Evolutionary conservation across 2,113 vertebrate genomes (phyloP), one percentile per base, ranked within the genome.

Genomic region (Zeus faber): DNA sequence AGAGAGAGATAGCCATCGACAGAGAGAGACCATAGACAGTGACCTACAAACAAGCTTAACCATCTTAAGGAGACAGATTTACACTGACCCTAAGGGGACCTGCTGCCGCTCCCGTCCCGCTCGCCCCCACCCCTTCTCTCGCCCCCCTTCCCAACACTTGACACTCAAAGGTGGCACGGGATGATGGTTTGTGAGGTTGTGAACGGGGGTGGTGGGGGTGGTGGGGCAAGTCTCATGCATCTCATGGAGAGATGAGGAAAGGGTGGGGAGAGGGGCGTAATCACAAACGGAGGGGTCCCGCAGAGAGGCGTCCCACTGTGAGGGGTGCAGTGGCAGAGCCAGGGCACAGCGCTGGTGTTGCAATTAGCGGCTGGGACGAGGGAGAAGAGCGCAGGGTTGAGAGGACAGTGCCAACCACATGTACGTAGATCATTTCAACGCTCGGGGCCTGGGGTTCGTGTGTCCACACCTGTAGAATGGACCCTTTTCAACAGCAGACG

Each of bases 11-110:
- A 72, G 50, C 39, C 33, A 40, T 41, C 2, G 17, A 39, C 18
- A 65, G 75, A 24, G 63, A 59, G 62, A 37, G 68, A 5, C 11
- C 4, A 31, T 25, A 43, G 29, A 26, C 37, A 35, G 68, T 80
- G 79, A 87, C 67, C 80, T 65, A 78, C 53, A 81, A 84, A 83
- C 77, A 77, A 77, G 62, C 64, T 41, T 44, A 65, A 77, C 52
- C 43, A 41, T 69, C 69, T 59, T 51, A 65, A 65, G 50, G 39
- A 54, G 33, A 45, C 55, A 65, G 69, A 74, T 82, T 74, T 79
- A 76, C 79, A 25, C 72, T 40, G 1, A 43, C 40, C 51, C 63
- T 54, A 65, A 68, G 74, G 68, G 58, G 72, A 74, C 61, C 47
- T 4, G 2, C 5, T 17, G 17, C 11, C n/a, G 4, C 35, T 27